These are phyloP conservation scores for Scleropages formosus DNA, from an alignment of 2,797 vertebrate genomes.

Conservation along the genomic window DNA sequence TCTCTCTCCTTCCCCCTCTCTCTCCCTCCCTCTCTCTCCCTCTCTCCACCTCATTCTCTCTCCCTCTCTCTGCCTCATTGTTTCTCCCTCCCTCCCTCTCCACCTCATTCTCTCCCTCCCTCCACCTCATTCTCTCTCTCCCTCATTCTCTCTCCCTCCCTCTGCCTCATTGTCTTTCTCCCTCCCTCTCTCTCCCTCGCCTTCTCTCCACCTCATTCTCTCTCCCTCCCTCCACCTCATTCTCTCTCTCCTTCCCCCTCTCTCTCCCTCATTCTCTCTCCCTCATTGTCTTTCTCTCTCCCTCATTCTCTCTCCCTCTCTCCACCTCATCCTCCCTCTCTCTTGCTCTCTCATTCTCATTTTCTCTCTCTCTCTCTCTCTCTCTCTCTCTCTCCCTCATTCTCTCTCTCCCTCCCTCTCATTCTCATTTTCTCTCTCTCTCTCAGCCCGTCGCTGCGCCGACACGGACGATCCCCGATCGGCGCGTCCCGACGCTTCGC, in stretches of 20 bases:
- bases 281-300: constrained; percentile 35
- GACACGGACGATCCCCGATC: constrained; percentile 3
- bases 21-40: constrained; percentile 36
- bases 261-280: too few relatives aligned
- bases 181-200: constrained; percentile 12
- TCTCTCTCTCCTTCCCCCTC: constrained; percentile 34
- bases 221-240: constrained; percentile 32
- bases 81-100: constrained; percentile 33
- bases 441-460: background rate
- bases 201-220: constrained; percentile 40
- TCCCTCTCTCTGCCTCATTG: constrained; percentile 28
- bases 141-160: constrained; percentile 33
- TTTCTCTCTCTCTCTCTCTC: constrained; percentile 33
- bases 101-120: too few relatives aligned
- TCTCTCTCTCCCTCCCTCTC: constrained; percentile 33
- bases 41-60: constrained; percentile 40
- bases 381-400: constrained; percentile 35
- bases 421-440: constrained; percentile 37
- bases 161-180: constrained; percentile 36
- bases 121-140: constrained; percentile 38
- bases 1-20: constrained; percentile 32
- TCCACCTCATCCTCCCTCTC: constrained; percentile 37
- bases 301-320: constrained; percentile 34
- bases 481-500: constrained; percentile 3
- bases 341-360: constrained; percentile 33